Conservation (phyloP, 2,113 vertebrate species). For the Prunella fulvescens region DNA sequence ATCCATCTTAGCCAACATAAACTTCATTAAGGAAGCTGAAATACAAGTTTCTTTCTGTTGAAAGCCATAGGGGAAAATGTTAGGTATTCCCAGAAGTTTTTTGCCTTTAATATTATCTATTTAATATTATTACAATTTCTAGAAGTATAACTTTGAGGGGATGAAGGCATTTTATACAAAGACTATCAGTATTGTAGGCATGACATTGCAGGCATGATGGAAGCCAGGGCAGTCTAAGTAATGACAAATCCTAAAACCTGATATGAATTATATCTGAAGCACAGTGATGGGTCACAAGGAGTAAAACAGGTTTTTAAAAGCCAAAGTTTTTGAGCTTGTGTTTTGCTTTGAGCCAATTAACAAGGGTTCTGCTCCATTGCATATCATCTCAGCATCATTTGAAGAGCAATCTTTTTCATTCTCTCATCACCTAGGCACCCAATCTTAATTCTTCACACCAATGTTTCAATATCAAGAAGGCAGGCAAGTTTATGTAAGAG, state of each 20-base stretch:
- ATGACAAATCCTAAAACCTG: neutral
- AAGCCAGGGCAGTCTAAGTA: neutral
- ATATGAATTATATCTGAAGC: neutral
- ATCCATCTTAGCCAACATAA: neutral
- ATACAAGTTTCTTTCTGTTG: neutral
- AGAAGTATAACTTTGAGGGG: neutral
- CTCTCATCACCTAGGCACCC: neutral
- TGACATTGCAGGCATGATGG: neutral
- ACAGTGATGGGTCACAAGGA: neutral
- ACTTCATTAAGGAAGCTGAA: neutral
- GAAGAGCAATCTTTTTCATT: neutral
- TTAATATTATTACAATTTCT: neutral
- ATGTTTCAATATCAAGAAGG: neutral
- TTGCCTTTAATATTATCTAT: neutral
- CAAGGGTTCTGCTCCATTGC: neutral
- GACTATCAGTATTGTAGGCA: neutral
- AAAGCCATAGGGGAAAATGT: neutral
- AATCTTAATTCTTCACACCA: neutral
- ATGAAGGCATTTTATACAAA: neutral
- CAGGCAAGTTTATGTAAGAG: neutral
- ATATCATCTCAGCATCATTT: neutral
- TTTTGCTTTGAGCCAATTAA: neutral
- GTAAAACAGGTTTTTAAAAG: neutral
- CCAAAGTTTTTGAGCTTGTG: neutral
- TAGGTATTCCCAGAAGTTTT: neutral